phyloP scores from a whole-genome alignment of 2,113 vertebrate genomes.

The Gnathonemus longibarbis region DNA sequence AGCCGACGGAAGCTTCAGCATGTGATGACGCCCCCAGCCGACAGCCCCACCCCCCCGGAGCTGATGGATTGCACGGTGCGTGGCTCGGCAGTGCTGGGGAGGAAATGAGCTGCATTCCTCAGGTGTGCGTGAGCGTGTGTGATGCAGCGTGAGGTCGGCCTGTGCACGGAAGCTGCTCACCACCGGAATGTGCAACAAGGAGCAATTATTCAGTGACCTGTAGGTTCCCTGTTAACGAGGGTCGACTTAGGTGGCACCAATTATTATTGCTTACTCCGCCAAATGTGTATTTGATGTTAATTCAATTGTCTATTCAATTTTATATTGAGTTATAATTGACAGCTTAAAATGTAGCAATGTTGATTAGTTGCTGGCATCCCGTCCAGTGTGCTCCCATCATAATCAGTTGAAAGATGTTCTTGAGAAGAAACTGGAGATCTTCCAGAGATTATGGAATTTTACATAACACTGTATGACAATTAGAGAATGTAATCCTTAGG shows the following conservation, averaged over 20 bases:
- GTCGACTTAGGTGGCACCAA: not conserved
- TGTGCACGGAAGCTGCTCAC: not conserved
- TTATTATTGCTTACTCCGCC: not conserved
- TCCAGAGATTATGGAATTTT: not conserved
- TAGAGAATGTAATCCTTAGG: too few species aligned
- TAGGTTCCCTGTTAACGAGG: not conserved
- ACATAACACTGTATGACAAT: too few species aligned
- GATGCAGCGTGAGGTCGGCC: not conserved
- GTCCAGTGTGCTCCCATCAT: not conserved
- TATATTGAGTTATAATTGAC: not conserved
- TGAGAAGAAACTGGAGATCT: not conserved
- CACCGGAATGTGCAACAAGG: not conserved
- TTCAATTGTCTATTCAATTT: not conserved
- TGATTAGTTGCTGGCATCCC: not conserved
- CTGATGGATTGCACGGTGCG: not conserved
- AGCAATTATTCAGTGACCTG: not conserved
- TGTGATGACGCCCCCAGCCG: not conserved
- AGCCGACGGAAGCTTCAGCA: not conserved
- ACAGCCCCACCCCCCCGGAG: not conserved
- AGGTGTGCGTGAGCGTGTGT: not conserved
- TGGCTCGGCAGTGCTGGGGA: not conserved
- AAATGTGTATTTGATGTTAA: not conserved
- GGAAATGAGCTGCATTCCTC: conserved; percentile 1
- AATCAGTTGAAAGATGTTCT: not conserved
- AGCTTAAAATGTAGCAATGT: not conserved